These are phyloP conservation scores for Aegithalos caudatus DNA, from an alignment of 2,113 vertebrate genomes.

Conservation along the genomic window DNA sequence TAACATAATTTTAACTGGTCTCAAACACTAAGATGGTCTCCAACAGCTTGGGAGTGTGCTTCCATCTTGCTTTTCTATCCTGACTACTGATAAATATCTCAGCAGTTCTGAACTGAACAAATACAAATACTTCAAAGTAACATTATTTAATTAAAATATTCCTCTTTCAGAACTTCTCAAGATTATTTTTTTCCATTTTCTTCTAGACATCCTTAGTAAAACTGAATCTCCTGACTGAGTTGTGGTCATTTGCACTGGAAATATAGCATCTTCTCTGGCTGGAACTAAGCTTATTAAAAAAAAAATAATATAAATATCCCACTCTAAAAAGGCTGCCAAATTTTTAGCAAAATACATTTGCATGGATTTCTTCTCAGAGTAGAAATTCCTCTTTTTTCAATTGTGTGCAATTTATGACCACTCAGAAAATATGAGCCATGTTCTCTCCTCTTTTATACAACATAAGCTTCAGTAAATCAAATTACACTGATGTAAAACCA, in stretches of 20 bases:
- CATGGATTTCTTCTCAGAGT: slow-evolving; percentile 41
- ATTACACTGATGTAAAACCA: slow-evolving; percentile 54
- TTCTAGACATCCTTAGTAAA: neutral
- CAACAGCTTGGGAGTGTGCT: neutral
- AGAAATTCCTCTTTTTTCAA: slow-evolving; percentile 39
- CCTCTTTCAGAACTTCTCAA: neutral
- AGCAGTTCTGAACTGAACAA: neutral
- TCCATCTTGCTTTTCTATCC: neutral
- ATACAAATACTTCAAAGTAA: neutral
- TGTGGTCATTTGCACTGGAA: neutral
- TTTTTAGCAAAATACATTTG: slow-evolving; percentile 40
- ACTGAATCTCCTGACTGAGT: neutral
- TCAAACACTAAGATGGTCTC: neutral
- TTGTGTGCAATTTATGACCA: slow-evolving; percentile 31
- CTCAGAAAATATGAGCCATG: slow-evolving; percentile 36
- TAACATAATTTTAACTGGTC: neutral
- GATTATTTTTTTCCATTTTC: neutral
- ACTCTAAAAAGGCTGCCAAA: neutral
- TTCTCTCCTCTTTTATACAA: neutral
- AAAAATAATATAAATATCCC: neutral
- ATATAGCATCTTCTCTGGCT: neutral
- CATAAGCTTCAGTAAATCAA: slow-evolving; percentile 37
- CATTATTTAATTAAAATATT: neutral
- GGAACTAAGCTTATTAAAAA: neutral
- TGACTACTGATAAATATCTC: neutral